Conservation (phyloP, 2,888 invertebrate species). For the Congeria kusceri region DNA sequence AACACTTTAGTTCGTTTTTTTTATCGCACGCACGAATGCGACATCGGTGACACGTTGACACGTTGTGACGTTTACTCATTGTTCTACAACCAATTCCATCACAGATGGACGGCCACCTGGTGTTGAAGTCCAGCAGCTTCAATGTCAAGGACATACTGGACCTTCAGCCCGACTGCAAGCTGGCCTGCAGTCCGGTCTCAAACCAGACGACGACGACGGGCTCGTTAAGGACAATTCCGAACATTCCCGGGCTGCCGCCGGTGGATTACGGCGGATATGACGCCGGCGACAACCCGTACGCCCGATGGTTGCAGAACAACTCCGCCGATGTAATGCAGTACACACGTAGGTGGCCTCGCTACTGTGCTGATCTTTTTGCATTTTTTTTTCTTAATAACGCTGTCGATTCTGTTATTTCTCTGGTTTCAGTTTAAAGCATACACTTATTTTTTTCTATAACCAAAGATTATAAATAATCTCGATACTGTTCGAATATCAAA, state of each 20-base stretch:
- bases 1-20: slow-evolving; percentile 30
- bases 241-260: slow-evolving; percentile 63
- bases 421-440: too few species aligned
- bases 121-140: slow-evolving; percentile 91
- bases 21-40: slow-evolving; percentile 10
- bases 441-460: too few species aligned
- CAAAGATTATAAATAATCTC: too few species aligned
- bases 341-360: slow-evolving; percentile 71
- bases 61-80: slow-evolving; percentile 2
- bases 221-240: slow-evolving; percentile 60
- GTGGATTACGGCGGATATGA: slow-evolving; percentile 72
- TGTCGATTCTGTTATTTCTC: too few species aligned
- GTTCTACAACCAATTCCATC: slow-evolving; percentile 14
- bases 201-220: slow-evolving; percentile 66
- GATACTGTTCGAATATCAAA: too few species aligned
- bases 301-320: slow-evolving; percentile 84
- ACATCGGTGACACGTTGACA: neutral
- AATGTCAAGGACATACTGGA: slow-evolving; percentile 97
- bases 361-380: too few species aligned
- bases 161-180: slow-evolving; percentile 90
- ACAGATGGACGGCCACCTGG: slow-evolving; percentile 86
- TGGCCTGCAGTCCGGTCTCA: slow-evolving; percentile 80
- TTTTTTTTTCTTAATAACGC: too few species aligned
- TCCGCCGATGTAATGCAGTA: slow-evolving; percentile 78
- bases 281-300: slow-evolving; percentile 87